Conservation (phyloP, 2,113 vertebrate species). For the Tichodroma muraria region DNA sequence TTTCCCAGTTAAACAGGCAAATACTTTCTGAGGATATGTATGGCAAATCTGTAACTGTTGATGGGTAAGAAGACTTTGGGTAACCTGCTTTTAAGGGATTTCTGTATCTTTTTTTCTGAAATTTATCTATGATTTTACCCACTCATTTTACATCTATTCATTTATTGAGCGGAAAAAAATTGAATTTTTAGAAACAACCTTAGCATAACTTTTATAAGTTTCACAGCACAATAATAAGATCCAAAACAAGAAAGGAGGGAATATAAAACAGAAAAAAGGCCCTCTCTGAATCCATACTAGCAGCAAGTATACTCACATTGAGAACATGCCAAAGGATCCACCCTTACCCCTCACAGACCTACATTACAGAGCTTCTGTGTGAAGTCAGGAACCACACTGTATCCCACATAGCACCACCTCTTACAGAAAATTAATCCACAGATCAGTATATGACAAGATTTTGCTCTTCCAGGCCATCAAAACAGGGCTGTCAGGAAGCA, state of each 20-base stretch:
- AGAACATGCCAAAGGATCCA: neutral
- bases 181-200: neutral
- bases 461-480: neutral
- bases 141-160: neutral
- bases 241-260: neutral
- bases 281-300: neutral
- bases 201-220: neutral
- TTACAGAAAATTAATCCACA: neutral
- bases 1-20: neutral
- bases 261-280: neutral
- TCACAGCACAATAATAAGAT: neutral
- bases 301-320: neutral
- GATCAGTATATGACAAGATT: neutral
- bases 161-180: rapidly evolving
- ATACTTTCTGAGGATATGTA: neutral
- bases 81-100: neutral
- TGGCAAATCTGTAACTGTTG: neutral
- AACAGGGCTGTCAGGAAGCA: neutral
- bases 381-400: neutral
- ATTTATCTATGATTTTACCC: neutral
- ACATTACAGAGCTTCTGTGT: neutral
- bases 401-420: neutral
- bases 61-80: neutral
- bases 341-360: neutral
- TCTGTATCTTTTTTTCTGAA: neutral